Conservation (phyloP, 2,113 vertebrate species). For the Syngnathus scovelli region DNA sequence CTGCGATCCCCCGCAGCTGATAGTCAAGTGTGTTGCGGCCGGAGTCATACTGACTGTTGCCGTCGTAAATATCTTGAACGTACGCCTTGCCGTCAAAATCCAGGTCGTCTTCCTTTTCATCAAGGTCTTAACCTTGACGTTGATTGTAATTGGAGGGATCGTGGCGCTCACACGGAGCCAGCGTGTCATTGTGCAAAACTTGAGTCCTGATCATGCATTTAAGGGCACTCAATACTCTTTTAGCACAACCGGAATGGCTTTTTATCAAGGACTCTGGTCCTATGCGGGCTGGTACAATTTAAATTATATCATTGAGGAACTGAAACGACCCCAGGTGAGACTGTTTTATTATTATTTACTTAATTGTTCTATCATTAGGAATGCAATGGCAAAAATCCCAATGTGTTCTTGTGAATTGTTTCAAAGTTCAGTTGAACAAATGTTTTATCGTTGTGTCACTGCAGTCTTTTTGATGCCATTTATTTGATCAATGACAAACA, state of each 20-base stretch:
- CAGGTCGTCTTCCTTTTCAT: constrained; percentile 75
- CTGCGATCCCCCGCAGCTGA: constrained; percentile 60
- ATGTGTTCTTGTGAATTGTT: neutral
- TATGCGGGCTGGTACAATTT: constrained; percentile 79
- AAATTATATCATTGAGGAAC: constrained; percentile 77
- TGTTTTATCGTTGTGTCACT: neutral
- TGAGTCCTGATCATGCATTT: constrained; percentile 68
- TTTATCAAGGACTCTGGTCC: constrained; percentile 82
- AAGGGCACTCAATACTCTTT: constrained; percentile 58
- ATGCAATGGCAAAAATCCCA: neutral
- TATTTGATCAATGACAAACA: neutral
- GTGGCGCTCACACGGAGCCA: constrained; percentile 59
- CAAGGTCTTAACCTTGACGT: constrained; percentile 71
- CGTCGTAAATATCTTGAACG: constrained; percentile 70
- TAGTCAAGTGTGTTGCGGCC: constrained; percentile 64
- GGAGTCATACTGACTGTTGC: constrained; percentile 67
- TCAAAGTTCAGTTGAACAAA: neutral
- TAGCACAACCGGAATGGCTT: constrained; percentile 68
- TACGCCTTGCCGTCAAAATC: constrained; percentile 62
- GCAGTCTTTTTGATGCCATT: neutral
- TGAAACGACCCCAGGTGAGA: constrained; percentile 79
- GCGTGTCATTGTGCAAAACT: constrained; percentile 55
- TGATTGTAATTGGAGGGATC: constrained; percentile 73
- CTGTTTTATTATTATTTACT: neutral
- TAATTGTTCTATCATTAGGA: too few relatives aligned